Evolutionary conservation across 2,797 vertebrate species (phyloP).

Genomic region (Lindbergichthys nudifrons): DNA sequence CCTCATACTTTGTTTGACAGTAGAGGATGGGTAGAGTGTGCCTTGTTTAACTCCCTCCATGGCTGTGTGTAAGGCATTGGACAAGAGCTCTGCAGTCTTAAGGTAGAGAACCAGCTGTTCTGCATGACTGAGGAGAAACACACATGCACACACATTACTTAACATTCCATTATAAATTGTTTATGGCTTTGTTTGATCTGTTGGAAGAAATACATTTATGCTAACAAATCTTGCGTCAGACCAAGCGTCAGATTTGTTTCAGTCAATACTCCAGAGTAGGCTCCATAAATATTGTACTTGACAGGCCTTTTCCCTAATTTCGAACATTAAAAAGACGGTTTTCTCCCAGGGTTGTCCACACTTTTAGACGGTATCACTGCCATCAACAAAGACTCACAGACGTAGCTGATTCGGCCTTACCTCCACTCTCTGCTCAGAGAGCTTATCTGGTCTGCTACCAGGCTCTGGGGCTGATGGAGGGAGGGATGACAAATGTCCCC

Average conservation of each 20-base stretch:
- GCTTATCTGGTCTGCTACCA: slow-evolving; percentile 97
- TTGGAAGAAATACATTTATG: background rate
- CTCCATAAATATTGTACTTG: slow-evolving; percentile 4
- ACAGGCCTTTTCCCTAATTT: background rate
- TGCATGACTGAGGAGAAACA: slow-evolving; percentile 86
- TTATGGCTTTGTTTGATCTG: background rate
- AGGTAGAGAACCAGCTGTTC: slow-evolving; percentile 97
- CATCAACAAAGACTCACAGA: slow-evolving; percentile 7
- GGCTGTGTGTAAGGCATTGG: slow-evolving; percentile 90
- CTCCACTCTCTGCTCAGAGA: slow-evolving; percentile 96
- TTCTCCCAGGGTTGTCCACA: background rate
- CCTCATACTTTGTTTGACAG: slow-evolving; percentile 93
- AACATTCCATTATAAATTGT: background rate
- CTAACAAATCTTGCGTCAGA: background rate
- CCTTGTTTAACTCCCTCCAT: slow-evolving; percentile 92
- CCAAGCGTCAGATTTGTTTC: background rate
- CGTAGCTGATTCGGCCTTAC: slow-evolving; percentile 70
- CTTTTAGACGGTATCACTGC: background rate
- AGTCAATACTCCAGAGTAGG: background rate
- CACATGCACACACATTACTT: slow-evolving; percentile 13
- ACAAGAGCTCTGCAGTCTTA: slow-evolving; percentile 93
- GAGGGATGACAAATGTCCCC: slow-evolving; percentile 73
- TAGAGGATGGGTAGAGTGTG: slow-evolving; percentile 93
- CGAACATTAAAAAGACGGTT: background rate
- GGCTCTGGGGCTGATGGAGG: slow-evolving; percentile 90